Percentiles rank a stretch among this genome's conserved stretches.
Evolutionary conservation across 2,113 vertebrate genomes (phyloP).

Genomic region (Lepus europaeus): DNA sequence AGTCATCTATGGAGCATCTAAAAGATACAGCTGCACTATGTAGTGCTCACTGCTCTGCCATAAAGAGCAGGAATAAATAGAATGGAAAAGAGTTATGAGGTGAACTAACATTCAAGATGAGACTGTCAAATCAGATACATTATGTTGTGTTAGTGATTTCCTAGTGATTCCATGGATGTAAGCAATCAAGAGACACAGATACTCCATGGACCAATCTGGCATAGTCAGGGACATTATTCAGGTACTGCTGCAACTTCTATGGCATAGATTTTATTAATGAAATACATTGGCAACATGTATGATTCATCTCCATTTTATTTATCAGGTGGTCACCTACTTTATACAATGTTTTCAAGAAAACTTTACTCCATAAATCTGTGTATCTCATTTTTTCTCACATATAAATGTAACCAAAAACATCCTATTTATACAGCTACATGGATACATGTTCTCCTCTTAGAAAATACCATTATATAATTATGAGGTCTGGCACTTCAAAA

Average conservation of each 20-base stretch:
- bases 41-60: background rate
- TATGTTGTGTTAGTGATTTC: background rate
- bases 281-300: background rate
- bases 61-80: background rate
- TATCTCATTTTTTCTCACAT: background rate
- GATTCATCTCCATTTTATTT: background rate
- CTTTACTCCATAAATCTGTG: background rate
- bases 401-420: background rate
- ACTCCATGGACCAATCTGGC: background rate
- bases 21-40: accelerated
- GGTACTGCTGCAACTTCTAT: no score
- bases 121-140: background rate
- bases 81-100: background rate
- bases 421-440: background rate
- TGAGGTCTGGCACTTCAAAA: background rate
- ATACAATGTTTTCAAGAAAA: background rate
- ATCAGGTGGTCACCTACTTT: background rate
- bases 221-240: background rate
- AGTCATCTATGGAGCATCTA: background rate
- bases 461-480: background rate
- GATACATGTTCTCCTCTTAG: background rate
- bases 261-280: background rate
- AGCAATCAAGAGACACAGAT: background rate
- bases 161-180: background rate
- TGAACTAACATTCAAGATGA: background rate